A percentile compares a stretch with the other conserved stretches of the same genome.
phyloP scores from a whole-genome alignment of 2,113 vertebrate genomes.

The Bungarus multicinctus region DNA sequence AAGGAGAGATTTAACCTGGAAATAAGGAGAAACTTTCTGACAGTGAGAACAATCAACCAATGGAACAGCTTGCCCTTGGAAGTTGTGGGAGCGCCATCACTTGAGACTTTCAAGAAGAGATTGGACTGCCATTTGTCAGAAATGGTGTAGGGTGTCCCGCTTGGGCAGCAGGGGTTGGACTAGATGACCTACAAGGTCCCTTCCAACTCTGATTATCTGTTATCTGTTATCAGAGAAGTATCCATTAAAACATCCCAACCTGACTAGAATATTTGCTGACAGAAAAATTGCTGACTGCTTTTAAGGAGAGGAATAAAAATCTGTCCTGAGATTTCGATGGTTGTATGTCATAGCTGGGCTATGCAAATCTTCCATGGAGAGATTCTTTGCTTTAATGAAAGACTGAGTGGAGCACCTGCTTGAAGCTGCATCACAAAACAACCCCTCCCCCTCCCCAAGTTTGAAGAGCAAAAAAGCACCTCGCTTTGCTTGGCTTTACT shows the following conservation, averaged over 20 bases:
- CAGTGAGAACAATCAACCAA: no score
- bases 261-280: neutral
- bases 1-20: no score
- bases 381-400: neutral
- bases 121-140: no score
- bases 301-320: neutral
- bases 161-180: no score
- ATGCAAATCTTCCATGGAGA: neutral
- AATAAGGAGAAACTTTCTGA: no score
- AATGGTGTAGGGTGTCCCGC: no score
- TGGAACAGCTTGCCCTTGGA: no score
- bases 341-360: conserved; percentile 15
- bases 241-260: neutral
- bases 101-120: no score
- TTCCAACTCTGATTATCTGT: no score
- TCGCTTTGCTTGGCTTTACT: neutral
- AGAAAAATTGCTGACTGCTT: neutral
- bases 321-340: neutral
- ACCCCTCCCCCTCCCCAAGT: neutral
- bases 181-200: no score
- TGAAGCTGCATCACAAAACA: neutral
- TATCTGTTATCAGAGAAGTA: no score
- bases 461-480: neutral
- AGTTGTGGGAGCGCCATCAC: no score
- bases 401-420: neutral